phyloP scores from a whole-genome alignment of 1,140 invertebrate species.

The Bombyx mori region DNA sequence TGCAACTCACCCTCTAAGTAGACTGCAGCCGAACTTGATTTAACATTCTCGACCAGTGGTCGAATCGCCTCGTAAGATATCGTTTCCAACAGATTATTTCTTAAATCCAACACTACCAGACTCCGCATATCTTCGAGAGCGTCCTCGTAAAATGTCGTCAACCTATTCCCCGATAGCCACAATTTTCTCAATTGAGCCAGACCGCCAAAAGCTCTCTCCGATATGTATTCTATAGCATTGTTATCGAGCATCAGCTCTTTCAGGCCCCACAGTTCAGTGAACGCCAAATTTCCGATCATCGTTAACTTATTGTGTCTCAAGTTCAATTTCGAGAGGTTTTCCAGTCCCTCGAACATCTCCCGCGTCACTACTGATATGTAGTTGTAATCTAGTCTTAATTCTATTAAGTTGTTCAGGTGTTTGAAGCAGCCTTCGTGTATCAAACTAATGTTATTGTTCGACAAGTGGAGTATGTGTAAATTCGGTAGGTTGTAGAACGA shows the following conservation, averaged over 20 bases:
- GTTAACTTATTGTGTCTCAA: constrained; percentile 79
- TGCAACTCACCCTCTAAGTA: constrained; percentile 80
- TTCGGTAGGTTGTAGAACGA: constrained; percentile 80
- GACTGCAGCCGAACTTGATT: constrained; percentile 74
- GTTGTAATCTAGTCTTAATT: constrained; percentile 79
- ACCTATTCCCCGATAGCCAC: constrained; percentile 79
- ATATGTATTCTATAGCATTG: constrained; percentile 76
- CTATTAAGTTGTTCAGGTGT: constrained; percentile 76
- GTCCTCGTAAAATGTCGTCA: constrained; percentile 76
- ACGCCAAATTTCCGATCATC: constrained; percentile 81
- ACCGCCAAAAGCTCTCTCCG: constrained; percentile 79
- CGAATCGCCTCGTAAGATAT: constrained; percentile 80
- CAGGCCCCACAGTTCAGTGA: constrained; percentile 80
- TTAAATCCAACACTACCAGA: constrained; percentile 79
- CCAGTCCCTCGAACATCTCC: constrained; percentile 80
- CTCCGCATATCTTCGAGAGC: constrained; percentile 76
- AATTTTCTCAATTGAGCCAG: constrained; percentile 78
- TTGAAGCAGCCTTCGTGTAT: constrained; percentile 83
- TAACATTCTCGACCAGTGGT: constrained; percentile 76
- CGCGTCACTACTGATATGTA: constrained; percentile 77
- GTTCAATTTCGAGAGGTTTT: constrained; percentile 77
- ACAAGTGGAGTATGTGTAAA: constrained; percentile 76
- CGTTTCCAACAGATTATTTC: constrained; percentile 79
- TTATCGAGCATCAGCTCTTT: constrained; percentile 81
- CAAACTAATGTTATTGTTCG: constrained; percentile 80